Base-by-base conservation (phyloP, 2,113 vertebrate genomes). In the Shinisaurus crocodilurus region DNA sequence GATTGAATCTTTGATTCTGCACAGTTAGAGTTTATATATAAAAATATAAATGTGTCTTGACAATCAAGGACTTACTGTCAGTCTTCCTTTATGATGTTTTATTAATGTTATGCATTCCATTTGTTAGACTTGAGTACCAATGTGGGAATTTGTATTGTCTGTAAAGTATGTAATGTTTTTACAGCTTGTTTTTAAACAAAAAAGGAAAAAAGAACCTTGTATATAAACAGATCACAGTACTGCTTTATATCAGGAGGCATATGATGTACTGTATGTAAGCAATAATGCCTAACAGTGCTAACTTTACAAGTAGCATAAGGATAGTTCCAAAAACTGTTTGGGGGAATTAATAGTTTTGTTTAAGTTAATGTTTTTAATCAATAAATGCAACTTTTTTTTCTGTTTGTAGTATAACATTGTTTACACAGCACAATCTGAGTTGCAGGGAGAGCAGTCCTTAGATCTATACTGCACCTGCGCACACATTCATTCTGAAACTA, bases 141-240 rank as follows among this genome's bases (percentile, higher is more conserved):
- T 93, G 96, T 97, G 94, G 96, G 94, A 95, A 96, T 98, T 96
- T 97, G 96, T 97, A 97, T 97, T 97, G 98, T 97, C 97, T 98
- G 98, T 98, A 98, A 98, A 99, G 96, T 98, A 98, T 96, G 95
- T 98, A 98, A 98, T 98, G 98, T 97, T 98, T 98, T 98, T 98
- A 97, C 96, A 97, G 97, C 96, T 96, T 97, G 97, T 97, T 97
- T 97, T 91, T 97, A 96, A 96, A 86, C 67, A 90, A 80, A 84
- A 94, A 90, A 77, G 54, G 89, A 94, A 94, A 84, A 92, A 91
- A 95, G 93, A 96, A 95, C 90, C 91, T 96, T 98, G 97, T 98
- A 29, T 96, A 96, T 1, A 93, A 95, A 97, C 96, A 95, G 95
- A 97, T 96, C 90, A 93, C 96, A 97, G 96, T 95, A 96, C 97